These are phyloP conservation scores for Stichopus horrens DNA, from an alignment of 53 echinoderm and acorn worm genomes.

Conservation along the genomic window DNA sequence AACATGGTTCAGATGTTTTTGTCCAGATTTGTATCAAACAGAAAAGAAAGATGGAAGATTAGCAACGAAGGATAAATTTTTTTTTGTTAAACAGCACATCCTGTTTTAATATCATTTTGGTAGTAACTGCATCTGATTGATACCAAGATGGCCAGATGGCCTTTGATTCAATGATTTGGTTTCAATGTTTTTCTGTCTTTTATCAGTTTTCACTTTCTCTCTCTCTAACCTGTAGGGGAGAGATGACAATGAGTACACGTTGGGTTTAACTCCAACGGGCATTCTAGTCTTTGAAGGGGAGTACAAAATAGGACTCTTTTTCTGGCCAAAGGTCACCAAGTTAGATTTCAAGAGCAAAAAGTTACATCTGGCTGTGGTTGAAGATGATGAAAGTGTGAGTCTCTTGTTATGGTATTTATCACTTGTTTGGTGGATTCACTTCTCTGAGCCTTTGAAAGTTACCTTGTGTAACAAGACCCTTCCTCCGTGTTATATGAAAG, in stretches of 20 bases:
- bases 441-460: neutral
- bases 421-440: neutral
- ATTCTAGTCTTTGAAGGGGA: constrained; percentile 93
- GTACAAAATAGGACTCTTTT: constrained; percentile 92
- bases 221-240: constrained; percentile 62
- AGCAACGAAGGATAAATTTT: too few species aligned
- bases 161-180: too few species aligned
- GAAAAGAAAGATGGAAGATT: too few species aligned
- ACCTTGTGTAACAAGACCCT: neutral
- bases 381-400: constrained; percentile 84
- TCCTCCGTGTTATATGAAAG: neutral
- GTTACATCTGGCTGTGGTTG: constrained; percentile 83
- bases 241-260: constrained; percentile 74
- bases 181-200: too few species aligned
- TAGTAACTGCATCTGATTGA: too few species aligned
- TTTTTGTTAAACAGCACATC: too few species aligned
- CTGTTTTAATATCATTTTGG: too few species aligned
- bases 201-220: neutral
- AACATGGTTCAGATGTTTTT: too few species aligned
- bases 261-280: constrained; percentile 93
- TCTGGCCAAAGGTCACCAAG: constrained; percentile 97
- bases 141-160: too few species aligned
- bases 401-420: neutral
- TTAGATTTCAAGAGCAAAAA: constrained; percentile 88
- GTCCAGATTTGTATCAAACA: too few species aligned